A percentile compares a stretch with the other conserved stretches of the same genome.
phyloP scores from a whole-genome alignment of 2,113 vertebrate genomes.

The Phasianus colchicus region DNA sequence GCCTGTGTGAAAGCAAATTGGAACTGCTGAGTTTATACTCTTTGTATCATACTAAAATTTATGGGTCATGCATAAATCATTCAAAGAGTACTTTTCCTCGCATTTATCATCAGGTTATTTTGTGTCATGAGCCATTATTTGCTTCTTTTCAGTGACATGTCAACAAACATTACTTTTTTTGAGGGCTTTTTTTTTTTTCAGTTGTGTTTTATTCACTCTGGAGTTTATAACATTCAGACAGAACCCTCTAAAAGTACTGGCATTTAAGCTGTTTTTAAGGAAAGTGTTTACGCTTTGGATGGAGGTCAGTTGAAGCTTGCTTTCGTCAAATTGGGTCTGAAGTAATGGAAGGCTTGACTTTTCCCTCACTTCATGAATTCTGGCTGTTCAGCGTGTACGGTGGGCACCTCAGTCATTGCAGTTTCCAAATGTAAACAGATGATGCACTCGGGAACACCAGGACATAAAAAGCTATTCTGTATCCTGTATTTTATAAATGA shows the following conservation, averaged over 20 bases:
- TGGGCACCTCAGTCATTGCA: not conserved
- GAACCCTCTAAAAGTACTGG: not conserved
- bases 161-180: conserved; percentile 22
- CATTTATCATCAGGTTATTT: conserved; percentile 8
- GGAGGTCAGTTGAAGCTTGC: not conserved
- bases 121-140: not conserved
- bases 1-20: not conserved
- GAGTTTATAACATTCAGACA: not conserved
- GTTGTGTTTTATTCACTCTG: conserved; percentile 25
- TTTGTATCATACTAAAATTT: not conserved
- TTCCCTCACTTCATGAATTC: not conserved
- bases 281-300: conserved; percentile 20
- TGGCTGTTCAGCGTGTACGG: not conserved
- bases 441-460: not conserved
- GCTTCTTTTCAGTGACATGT: conserved; percentile 1
- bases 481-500: not conserved
- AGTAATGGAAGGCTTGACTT: conserved; percentile 40
- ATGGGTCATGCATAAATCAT: not conserved
- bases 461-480: not conserved
- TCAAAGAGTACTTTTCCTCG: not conserved
- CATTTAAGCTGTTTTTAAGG: not conserved
- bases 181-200: not conserved
- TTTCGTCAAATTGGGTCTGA: conserved; percentile 11
- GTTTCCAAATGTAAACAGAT: conserved; percentile 15
- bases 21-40: not conserved